Evolutionary conservation across 2,888 invertebrate species (phyloP), one percentile per base, ranked within the genome.

Genomic region (Drosophila anceps): DNA sequence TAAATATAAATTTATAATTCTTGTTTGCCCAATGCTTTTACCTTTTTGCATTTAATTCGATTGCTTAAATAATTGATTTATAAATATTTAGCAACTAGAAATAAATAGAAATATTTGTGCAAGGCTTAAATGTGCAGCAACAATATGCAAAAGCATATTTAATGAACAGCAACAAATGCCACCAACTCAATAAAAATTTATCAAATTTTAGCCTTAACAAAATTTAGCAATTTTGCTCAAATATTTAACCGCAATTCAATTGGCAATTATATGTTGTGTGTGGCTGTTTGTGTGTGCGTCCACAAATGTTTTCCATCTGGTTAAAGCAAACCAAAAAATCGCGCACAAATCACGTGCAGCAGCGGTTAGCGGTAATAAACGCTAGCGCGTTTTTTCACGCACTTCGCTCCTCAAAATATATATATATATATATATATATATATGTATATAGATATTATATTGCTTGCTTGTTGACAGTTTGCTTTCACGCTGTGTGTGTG

Each of bases 191-290:
- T 39, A 53, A 24, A 43, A 18, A 13, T 39, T 43, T 20, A 37
- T 61, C 24, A 13, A 63, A 65, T 71, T 55, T 50, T 59, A 37
- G 41, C 29, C 31, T 33, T 41, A 60, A 70, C 58, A 53, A 53
- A 54, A 70, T 79, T 74, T 57, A 59, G 35, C 60, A 64, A 24
- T 44, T 64, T 80, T 71, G 57, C 60, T 59, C 72, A 81, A 74
- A 81, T 87, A 70, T 77, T 81, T 67, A 73, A 87, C 84, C 89
- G 20, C 88, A 87, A 77, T 74, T 82, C 63, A 73, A 77, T 76
- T 81, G 65, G 54, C 72, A 73, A 67, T 75, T 75, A 79, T 73
- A 8, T 51, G 15, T 61, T 65, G 57, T 66, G 41, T 58, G 58
- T 57, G 59, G 54, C 48, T 58, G 63, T 58, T 9, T 41, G 15